Evolutionary conservation across 1,140 invertebrate species (phyloP), one percentile per base, ranked within the genome.

Genomic region (Apolygus lucorum): DNA sequence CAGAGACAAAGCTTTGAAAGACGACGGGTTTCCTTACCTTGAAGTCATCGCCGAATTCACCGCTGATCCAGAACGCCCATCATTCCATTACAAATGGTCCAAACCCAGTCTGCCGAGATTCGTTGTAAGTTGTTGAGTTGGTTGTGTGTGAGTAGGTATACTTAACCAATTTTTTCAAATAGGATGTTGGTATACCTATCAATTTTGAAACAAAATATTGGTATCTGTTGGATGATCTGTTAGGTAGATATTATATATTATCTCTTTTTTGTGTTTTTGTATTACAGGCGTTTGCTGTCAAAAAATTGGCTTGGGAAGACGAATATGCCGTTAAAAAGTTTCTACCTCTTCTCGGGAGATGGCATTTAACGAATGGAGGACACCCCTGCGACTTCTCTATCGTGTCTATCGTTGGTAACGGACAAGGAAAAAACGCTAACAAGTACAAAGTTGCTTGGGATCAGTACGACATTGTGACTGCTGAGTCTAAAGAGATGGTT

Each of bases 251-350:
- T n/a, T n/a, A n/a, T n/a, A n/a, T n/a, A n/a, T n/a, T n/a, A n/a
- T n/a, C n/a, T n/a, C n/a, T n/a, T n/a, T n/a, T n/a, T n/a, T n/a
- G n/a, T n/a, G n/a, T n/a, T n/a, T n/a, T n/a, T n/a, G n/a, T n/a
- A 65, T 29, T 65, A 52, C 74, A 89, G 85, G 84, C 83, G 76
- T 84, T 90, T 74, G 85, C 90, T 77, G 80, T 79, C 0, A 80
- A 79, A 67, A 83, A 87, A 74, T 76, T 92, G 52, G 80, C 82
- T 69, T 94, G 91, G 91, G 83, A 86, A n/a, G 83, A 87, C 75
- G 81, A 85, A 25, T 91, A 92, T 76, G 83, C 87, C 52, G 85
- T 90, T 69, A 84, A 87, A 72, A 93, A 93, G 78, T 86, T 91
- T 71, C 81, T 93, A 67, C 88, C 90, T 0, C 76, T 94, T 14